phyloP scores from a whole-genome alignment of 2,797 vertebrate species.

The Stomatorhinus walkeri region DNA sequence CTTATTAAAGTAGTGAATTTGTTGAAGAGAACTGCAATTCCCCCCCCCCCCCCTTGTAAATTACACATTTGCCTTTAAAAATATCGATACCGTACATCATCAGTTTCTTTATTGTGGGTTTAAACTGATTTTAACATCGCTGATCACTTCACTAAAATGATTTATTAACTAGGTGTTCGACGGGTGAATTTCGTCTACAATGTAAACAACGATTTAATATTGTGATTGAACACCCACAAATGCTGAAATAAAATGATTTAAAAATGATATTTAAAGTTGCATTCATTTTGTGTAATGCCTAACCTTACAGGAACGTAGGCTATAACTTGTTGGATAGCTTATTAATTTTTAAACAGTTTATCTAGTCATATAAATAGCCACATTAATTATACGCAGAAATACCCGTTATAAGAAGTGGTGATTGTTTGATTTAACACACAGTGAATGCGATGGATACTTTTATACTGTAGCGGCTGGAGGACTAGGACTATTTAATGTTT shows the following conservation, averaged over 20 bases:
- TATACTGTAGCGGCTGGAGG: neutral
- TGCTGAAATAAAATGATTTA: constrained; percentile 2
- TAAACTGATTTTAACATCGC: neutral
- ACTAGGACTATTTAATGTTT: too few species aligned
- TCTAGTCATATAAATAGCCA: neutral
- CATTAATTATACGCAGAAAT: neutral
- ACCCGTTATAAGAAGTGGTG: neutral
- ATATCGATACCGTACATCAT: neutral
- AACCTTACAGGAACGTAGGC: neutral
- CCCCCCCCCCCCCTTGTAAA: neutral
- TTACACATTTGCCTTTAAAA: neutral
- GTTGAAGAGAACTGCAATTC: neutral
- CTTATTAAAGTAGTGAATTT: neutral
- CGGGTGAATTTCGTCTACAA: neutral
- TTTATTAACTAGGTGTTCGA: neutral
- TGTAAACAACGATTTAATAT: neutral
- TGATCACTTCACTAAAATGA: neutral
- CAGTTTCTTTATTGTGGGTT: neutral
- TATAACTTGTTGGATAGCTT: neutral
- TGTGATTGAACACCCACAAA: neutral
- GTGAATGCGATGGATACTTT: neutral
- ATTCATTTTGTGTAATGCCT: neutral
- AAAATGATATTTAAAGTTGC: neutral
- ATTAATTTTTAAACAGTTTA: neutral
- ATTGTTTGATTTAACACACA: neutral